phyloP scores from a whole-genome alignment of 1,140 invertebrate genomes.

The Lethocerus indicus region DNA sequence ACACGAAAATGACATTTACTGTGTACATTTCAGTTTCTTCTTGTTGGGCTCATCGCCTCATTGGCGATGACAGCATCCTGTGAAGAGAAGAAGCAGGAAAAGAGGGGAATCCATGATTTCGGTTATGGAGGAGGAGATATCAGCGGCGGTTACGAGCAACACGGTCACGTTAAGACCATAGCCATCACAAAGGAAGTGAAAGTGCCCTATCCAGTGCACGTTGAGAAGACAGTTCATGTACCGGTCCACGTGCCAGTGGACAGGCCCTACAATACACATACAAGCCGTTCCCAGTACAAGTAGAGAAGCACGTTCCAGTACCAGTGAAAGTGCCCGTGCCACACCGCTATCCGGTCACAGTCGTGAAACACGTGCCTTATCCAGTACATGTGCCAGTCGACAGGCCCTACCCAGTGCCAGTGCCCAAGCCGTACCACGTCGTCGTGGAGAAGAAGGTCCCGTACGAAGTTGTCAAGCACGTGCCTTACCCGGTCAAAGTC shows the following conservation, averaged over 20 bases:
- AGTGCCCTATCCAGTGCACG: conserved; percentile 40
- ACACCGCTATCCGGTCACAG: conserved; percentile 41
- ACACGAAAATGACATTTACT: too few relatives aligned
- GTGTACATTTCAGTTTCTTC: too few relatives aligned
- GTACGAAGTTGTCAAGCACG: conserved; percentile 50
- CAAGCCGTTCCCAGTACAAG: conserved; percentile 24
- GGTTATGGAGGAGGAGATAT: conserved; percentile 1
- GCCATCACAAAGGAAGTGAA: conserved; percentile 54
- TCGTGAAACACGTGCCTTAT: conserved; percentile 50
- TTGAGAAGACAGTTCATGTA: conserved; percentile 34
- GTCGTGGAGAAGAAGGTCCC: conserved; percentile 26
- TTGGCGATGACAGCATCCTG: conserved; percentile 22
- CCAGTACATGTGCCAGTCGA: conserved; percentile 55
- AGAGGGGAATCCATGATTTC: conserved; percentile 31
- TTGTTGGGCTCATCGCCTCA: too few relatives aligned
- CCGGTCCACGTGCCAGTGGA: conserved; percentile 28
- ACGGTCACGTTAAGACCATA: conserved; percentile 51
- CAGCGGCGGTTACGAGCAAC: conserved; percentile 15
- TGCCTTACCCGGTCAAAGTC: conserved; percentile 52
- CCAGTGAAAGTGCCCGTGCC: conserved; percentile 52
- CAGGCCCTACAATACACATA: conserved; percentile 39
- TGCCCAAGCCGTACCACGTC: conserved; percentile 35
- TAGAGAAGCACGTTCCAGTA: conserved; percentile 30
- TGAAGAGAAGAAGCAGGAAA: conserved; percentile 42
- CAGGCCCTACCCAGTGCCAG: conserved; percentile 49